phyloP scores from a whole-genome alignment of 2,888 invertebrate species.

The Luffia ferchaultella region DNA sequence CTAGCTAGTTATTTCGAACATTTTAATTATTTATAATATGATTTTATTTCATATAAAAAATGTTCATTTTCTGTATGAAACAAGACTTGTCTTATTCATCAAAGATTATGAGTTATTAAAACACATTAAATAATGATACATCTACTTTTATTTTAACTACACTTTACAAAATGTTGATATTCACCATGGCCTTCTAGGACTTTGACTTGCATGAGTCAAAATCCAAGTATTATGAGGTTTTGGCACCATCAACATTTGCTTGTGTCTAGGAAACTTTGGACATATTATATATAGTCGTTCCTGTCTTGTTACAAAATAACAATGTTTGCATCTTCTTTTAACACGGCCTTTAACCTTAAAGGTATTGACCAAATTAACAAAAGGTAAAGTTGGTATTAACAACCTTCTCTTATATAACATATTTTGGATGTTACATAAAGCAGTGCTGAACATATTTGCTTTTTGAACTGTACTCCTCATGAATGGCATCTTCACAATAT shows the following conservation, averaged over 20 bases:
- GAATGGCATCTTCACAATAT: neutral
- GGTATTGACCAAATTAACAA: conserved; percentile 29
- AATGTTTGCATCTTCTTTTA: conserved; percentile 78
- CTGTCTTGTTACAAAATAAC: conserved; percentile 74
- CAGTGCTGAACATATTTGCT: neutral
- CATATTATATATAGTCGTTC: conserved; percentile 78
- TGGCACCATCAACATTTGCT: conserved; percentile 78
- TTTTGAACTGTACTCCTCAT: neutral
- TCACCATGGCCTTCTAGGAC: conserved; percentile 49
- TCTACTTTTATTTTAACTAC: too few relatives aligned
- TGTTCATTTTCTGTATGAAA: too few relatives aligned
- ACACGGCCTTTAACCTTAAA: conserved; percentile 77
- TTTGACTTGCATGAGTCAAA: conserved; percentile 77
- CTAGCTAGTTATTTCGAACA: too few relatives aligned
- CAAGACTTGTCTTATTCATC: too few relatives aligned
- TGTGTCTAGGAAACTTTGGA: conserved; percentile 79
- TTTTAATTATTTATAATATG: too few relatives aligned
- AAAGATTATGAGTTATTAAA: too few relatives aligned
- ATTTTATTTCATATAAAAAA: too few relatives aligned
- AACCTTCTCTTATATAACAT: conserved; percentile 22
- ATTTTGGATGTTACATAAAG: conserved; percentile 18
- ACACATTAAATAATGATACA: too few relatives aligned
- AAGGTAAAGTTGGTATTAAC: conserved; percentile 28
- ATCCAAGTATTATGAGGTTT: conserved; percentile 78
- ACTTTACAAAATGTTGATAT: too few relatives aligned